Conservation (phyloP, 2,797 vertebrate species). For the Serranus cabrilla region DNA sequence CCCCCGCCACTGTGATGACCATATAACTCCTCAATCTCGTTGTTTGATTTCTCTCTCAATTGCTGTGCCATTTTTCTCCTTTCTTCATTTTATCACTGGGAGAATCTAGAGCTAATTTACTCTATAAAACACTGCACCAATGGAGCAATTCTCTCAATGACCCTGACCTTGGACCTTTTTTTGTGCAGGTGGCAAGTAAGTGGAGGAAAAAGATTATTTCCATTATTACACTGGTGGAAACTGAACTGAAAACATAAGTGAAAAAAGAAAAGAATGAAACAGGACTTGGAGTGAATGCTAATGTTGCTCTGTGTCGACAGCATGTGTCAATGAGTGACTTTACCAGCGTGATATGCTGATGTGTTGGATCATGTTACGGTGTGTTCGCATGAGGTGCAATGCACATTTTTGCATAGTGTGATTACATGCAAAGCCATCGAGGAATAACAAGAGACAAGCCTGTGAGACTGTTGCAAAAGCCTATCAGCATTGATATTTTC, state of each 20-base stretch:
- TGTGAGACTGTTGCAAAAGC: no score
- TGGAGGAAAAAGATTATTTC: not conserved
- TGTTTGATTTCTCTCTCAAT: slow-evolving; percentile 32
- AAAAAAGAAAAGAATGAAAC: not conserved
- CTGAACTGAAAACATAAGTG: not conserved
- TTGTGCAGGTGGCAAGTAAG: not conserved
- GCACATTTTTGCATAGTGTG: no score
- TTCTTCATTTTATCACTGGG: slow-evolving; percentile 13
- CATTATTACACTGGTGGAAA: not conserved
- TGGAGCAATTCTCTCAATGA: slow-evolving; percentile 2
- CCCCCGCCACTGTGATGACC: slow-evolving; percentile 34
- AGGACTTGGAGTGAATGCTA: not conserved
- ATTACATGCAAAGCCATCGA: no score
- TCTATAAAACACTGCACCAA: not conserved
- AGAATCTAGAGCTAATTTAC: slow-evolving; percentile 4
- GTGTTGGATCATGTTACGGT: no score
- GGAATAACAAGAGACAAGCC: no score
- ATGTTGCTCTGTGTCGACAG: not conserved
- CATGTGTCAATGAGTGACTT: not conserved
- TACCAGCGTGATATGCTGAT: not conserved
- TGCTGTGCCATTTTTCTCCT: slow-evolving; percentile 39
- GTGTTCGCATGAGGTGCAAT: no score
- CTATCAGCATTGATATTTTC: no score
- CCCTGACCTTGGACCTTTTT: slow-evolving; percentile 31
- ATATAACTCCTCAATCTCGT: slow-evolving; percentile 52